Evolutionary conservation across 2,797 vertebrate species (phyloP), one percentile per base, ranked within the genome.

Genomic region (Pantherophis alleghaniensis): DNA sequence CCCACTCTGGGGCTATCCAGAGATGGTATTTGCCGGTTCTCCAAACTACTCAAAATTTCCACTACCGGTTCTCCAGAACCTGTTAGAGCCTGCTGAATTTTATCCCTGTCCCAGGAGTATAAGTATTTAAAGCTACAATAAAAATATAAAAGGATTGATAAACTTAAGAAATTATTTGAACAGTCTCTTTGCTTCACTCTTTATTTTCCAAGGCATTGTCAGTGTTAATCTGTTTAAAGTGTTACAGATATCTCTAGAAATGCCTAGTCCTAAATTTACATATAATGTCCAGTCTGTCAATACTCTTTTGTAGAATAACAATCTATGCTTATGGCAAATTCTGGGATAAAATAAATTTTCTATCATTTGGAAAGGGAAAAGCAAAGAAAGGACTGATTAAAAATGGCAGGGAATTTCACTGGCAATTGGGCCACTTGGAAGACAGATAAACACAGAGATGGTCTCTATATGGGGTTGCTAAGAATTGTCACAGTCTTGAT

Each of bases 241-340:
- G 42, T 22, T 56, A 90, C 47, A 91, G 51, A 74, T 94, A 69
- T 60, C 87, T 74, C 69, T 51, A 37, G 61, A 94, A 93, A 92
- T 0, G 0, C 47, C 37, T 59, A 74, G 89, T 92, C 91, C 90
- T 89, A 79, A 61, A 16, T 7, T 87, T 89, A 87, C 0, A 91
- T 94, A 94, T 66, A 60, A 92, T 93, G 83, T 69, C 90, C 4
- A 95, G 87, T 57, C 55, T 22, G 26, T 16, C 28, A 0, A 94
- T 90, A 90, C 13, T 60, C 13, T 92, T 93, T 93, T 42, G 37
- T 88, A 87, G 53, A 90, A 13, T 32, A 4, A 93, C 89, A 28
- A 14, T 12, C 13, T 92, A 87, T 91, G 2, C 86, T 94, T 56
- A 66, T 66, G 93, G 92, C 88, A 92, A 93, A 56, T 91, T n/a